phyloP scores from a whole-genome alignment of 2,888 invertebrate species.

The Halictus quadricinctus region DNA sequence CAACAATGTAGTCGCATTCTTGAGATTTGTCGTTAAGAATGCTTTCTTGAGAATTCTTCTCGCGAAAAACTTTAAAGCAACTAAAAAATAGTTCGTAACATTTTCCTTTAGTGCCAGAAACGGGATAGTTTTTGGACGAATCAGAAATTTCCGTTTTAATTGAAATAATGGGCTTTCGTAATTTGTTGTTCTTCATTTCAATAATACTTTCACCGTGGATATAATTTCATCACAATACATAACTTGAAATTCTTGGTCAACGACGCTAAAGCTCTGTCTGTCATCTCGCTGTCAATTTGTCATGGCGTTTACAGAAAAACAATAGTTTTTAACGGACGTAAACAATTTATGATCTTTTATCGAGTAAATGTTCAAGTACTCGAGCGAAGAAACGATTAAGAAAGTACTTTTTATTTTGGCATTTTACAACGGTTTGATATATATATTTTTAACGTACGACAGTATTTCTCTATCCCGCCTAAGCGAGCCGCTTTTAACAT shows the following conservation, averaged over 20 bases:
- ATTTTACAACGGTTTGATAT: no score
- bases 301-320: slow-evolving; percentile 21
- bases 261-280: not conserved
- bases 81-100: slow-evolving; percentile 25
- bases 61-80: slow-evolving; percentile 22
- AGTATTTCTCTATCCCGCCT: no score
- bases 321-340: no score
- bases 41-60: not conserved
- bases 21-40: slow-evolving; percentile 30
- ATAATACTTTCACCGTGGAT: not conserved
- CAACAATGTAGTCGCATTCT: slow-evolving; percentile 72
- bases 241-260: not conserved
- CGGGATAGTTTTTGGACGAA: not conserved
- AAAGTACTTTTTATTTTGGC: no score
- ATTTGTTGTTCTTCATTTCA: slow-evolving; percentile 21
- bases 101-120: not conserved
- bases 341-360: no score
- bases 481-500: no score
- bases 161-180: not conserved
- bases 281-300: not conserved
- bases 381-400: no score
- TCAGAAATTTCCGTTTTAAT: slow-evolving; percentile 12
- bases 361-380: no score
- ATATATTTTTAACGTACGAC: no score
- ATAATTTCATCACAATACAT: not conserved